phyloP scores from a whole-genome alignment of 1,140 invertebrate species.

The Argopecten irradians region DNA sequence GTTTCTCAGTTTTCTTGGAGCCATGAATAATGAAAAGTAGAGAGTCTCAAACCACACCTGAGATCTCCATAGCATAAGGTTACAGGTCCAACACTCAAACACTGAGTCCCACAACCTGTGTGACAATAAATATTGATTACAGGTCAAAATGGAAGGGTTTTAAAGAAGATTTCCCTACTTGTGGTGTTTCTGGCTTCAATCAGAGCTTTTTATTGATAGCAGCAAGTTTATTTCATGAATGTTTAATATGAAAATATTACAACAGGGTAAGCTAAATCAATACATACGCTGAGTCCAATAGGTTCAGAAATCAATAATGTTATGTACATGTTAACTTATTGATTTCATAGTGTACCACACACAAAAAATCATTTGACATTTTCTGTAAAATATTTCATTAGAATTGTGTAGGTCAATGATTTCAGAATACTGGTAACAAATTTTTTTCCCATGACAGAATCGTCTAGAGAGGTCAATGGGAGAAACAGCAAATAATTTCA shows the following conservation, averaged over 20 bases:
- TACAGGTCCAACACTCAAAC: too few species aligned
- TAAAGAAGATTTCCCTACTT: neutral
- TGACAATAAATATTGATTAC: too few species aligned
- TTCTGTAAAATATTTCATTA: neutral
- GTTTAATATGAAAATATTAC: neutral
- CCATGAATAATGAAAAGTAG: too few species aligned
- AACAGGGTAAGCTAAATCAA: neutral
- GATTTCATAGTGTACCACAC: neutral
- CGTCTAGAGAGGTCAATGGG: conserved; percentile 65
- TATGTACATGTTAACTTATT: neutral
- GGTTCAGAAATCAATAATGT: neutral
- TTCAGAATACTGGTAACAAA: too few species aligned
- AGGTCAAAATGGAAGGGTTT: too few species aligned
- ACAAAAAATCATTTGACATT: neutral
- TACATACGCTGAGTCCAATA: neutral
- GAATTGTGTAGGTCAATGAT: neutral
- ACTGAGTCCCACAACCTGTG: too few species aligned
- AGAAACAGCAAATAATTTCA: conserved; percentile 59
- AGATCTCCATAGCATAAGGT: too few species aligned
- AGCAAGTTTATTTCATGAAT: neutral
- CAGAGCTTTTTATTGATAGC: neutral
- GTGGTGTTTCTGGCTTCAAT: neutral
- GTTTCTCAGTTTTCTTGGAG: too few species aligned
- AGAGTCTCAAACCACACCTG: too few species aligned
- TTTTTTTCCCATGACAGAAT: conserved; percentile 55